Percentiles rank a stretch among this genome's conserved stretches.
These are phyloP conservation scores for Garra rufa DNA, from an alignment of 2,113 vertebrate species.

Conservation along the genomic window DNA sequence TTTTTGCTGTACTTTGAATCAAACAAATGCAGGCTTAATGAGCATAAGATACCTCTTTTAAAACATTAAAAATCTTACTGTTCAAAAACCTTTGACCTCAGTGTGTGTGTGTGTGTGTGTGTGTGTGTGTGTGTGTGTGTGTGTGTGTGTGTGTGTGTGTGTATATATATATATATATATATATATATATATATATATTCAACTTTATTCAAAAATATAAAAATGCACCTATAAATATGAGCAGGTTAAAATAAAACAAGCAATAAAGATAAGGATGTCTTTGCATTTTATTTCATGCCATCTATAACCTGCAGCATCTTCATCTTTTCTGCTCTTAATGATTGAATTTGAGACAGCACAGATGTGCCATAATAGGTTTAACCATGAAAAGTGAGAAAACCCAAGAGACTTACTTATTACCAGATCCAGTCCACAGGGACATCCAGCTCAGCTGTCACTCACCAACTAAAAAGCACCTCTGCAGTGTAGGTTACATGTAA, in stretches of 20 bases:
- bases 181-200: too few species aligned
- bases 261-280: not conserved
- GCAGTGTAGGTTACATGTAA: slow-evolving; percentile 30
- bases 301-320: slow-evolving; percentile 36
- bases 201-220: too few species aligned
- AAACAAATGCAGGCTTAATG: too few species aligned
- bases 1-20: too few species aligned
- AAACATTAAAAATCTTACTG: too few species aligned
- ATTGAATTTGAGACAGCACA: slow-evolving; percentile 44
- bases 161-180: too few species aligned
- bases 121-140: too few species aligned
- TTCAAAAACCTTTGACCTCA: too few species aligned
- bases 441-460: slow-evolving; percentile 13
- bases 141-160: too few species aligned
- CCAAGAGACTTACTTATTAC: slow-evolving; percentile 50
- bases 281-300: not conserved
- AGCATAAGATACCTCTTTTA: too few species aligned
- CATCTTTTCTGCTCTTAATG: slow-evolving; percentile 45
- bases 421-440: slow-evolving; percentile 40
- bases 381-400: slow-evolving; percentile 53
- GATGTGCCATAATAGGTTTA: slow-evolving; percentile 54
- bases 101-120: too few species aligned
- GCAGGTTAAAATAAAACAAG: slow-evolving; percentile 29
- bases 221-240: not conserved
- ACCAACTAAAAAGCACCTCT: slow-evolving; percentile 19